Percentiles rank a stretch among this genome's conserved stretches.
phyloP scores from a whole-genome alignment of 2,888 invertebrate species.

The Oscheius sp. region DNA sequence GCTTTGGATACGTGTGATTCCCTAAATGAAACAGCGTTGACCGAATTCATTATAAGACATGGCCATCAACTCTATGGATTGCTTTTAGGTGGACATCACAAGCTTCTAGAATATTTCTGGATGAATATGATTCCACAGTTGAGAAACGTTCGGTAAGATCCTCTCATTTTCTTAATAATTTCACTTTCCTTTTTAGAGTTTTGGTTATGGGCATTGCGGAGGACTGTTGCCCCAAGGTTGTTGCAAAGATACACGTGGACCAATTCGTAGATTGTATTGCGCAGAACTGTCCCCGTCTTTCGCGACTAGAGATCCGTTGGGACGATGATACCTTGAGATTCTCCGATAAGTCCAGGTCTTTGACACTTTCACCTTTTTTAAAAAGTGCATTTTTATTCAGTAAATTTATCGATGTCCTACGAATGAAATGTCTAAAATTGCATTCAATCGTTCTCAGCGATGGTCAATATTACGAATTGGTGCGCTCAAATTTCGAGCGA shows the following conservation, averaged over 20 bases:
- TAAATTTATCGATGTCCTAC: slow-evolving; percentile 95
- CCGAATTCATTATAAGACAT: slow-evolving; percentile 88
- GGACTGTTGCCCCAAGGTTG: slow-evolving; percentile 92
- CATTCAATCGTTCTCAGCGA: slow-evolving; percentile 93
- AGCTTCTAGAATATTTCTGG: slow-evolving; percentile 95
- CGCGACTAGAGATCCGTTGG: slow-evolving; percentile 94
- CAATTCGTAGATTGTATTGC: slow-evolving; percentile 97
- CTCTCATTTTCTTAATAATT: neutral
- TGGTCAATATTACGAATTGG: slow-evolving; percentile 97
- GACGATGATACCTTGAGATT: slow-evolving; percentile 97
- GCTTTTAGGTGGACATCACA: slow-evolving; percentile 89
- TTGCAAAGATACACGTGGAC: slow-evolving; percentile 82
- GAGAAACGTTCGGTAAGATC: slow-evolving; percentile 84
- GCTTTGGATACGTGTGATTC: slow-evolving; percentile 96
- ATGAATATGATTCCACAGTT: slow-evolving; percentile 90
- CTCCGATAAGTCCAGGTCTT: slow-evolving; percentile 92
- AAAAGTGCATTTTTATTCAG: slow-evolving; percentile 71
- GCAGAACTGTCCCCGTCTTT: slow-evolving; percentile 85
- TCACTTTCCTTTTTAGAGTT: slow-evolving; percentile 77
- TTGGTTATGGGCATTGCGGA: slow-evolving; percentile 96
- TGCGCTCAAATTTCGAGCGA: slow-evolving; percentile 97
- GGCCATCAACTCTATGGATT: slow-evolving; percentile 89
- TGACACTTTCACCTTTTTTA: neutral
- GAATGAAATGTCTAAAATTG: slow-evolving; percentile 91
- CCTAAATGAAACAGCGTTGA: slow-evolving; percentile 88